A percentile compares a stretch with the other conserved stretches of the same genome.
phyloP scores from a whole-genome alignment of 1,140 invertebrate genomes.

The Drosophila prosaltans region DNA sequence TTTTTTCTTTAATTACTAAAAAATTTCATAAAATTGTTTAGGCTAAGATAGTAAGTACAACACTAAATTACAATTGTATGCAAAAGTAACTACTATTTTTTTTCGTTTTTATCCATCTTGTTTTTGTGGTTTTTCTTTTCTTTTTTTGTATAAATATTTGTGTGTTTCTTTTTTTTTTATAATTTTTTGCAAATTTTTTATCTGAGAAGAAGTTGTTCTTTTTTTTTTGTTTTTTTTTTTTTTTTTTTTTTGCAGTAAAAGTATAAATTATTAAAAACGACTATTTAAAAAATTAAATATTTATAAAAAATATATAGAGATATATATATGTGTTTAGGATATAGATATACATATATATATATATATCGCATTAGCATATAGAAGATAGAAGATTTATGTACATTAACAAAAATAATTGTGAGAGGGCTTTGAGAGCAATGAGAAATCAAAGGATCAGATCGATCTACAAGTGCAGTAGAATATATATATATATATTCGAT shows the following conservation, averaged over 20 bases:
- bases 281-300: conserved; percentile 82
- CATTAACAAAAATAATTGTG: conserved; percentile 40
- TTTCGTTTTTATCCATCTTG: conserved; percentile 44
- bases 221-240: conserved; percentile 61
- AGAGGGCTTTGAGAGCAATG: background rate
- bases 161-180: conserved; percentile 41
- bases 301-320: conserved; percentile 71
- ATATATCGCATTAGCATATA: conserved; percentile 26
- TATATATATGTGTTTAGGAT: conserved; percentile 21
- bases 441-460: conserved; percentile 2
- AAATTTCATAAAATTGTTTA: conserved; percentile 82
- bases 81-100: conserved; percentile 72
- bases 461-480: background rate
- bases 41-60: conserved; percentile 77
- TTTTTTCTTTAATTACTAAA: conserved; percentile 67
- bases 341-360: conserved; percentile 43
- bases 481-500: conserved; percentile 48
- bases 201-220: conserved; percentile 30
- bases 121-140: conserved; percentile 22
- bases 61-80: conserved; percentile 82
- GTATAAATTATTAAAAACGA: conserved; percentile 81
- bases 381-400: conserved; percentile 43
- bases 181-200: conserved; percentile 70
- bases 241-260: conserved; percentile 66
- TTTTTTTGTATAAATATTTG: conserved; percentile 66